These are phyloP conservation scores for Polietes domitor DNA, from an alignment of 2,888 invertebrate species.

Conservation along the genomic window DNA sequence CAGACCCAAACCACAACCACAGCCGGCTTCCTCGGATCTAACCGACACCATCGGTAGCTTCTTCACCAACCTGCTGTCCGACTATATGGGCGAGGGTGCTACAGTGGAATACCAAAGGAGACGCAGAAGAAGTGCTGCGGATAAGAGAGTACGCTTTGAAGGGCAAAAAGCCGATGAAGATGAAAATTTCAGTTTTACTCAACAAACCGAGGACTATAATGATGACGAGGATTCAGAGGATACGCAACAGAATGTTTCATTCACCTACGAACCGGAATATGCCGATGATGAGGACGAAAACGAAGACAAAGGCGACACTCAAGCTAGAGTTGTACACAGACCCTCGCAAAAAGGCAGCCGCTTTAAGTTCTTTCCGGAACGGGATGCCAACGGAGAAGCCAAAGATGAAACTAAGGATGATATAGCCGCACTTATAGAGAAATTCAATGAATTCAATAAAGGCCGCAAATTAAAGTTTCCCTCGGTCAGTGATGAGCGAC, in stretches of 20 bases:
- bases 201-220: slow-evolving; percentile 43
- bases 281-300: slow-evolving; percentile 67
- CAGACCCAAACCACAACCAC: slow-evolving; percentile 68
- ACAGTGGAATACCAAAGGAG: slow-evolving; percentile 74
- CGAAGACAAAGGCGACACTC: slow-evolving; percentile 21
- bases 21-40: slow-evolving; percentile 70
- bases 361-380: slow-evolving; percentile 52
- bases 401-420: neutral
- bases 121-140: slow-evolving; percentile 48
- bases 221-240: slow-evolving; percentile 62
- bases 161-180: slow-evolving; percentile 41
- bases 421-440: slow-evolving; percentile 63
- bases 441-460: slow-evolving; percentile 73
- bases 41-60: slow-evolving; percentile 78
- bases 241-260: slow-evolving; percentile 53
- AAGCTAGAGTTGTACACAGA: slow-evolving; percentile 47
- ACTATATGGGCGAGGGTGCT: slow-evolving; percentile 73
- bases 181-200: slow-evolving; percentile 16
- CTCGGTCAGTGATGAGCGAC: slow-evolving; percentile 51
- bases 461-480: slow-evolving; percentile 76
- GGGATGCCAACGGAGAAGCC: slow-evolving; percentile 23
- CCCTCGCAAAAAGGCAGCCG: slow-evolving; percentile 23
- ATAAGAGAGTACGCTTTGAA: slow-evolving; percentile 45
- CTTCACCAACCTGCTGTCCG: slow-evolving; percentile 77
- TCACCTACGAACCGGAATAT: slow-evolving; percentile 36